A percentile compares a stretch with the other conserved stretches of the same genome.
Conservation (phyloP, 1,140 invertebrate species). For the Apis dorsata region DNA sequence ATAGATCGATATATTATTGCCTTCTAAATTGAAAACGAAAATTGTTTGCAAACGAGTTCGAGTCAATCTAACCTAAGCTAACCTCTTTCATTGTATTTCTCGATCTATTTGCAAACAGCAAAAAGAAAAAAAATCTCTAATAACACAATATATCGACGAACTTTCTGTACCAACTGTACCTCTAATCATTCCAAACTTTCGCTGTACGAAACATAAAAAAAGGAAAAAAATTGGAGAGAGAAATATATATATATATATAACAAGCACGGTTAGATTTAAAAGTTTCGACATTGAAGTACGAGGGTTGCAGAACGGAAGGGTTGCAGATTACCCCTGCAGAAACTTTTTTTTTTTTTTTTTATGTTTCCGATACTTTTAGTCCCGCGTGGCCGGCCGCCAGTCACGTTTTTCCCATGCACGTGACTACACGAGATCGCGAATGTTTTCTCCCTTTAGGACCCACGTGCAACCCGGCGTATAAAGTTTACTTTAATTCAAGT, state of each 20-base stretch:
- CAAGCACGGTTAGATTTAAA: not conserved
- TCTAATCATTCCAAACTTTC: no score
- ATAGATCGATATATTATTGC: no score
- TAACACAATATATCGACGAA: no score
- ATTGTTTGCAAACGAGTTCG: no score
- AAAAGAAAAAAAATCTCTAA: no score
- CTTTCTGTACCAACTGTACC: no score
- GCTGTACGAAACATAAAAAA: no score
- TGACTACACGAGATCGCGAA: slow-evolving; percentile 1
- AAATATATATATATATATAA: not conserved
- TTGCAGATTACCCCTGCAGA: slow-evolving; percentile 1
- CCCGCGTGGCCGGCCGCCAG: slow-evolving; percentile 8
- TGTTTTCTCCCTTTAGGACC: not conserved
- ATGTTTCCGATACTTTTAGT: slow-evolving; percentile 5
- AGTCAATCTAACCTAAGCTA: no score
- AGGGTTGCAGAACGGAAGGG: not conserved
- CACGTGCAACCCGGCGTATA: not conserved
- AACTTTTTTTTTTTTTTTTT: not conserved
- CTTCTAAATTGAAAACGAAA: no score
- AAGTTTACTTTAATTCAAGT: slow-evolving; percentile 13
- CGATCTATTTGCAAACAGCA: no score
- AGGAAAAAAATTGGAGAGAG: not conserved
- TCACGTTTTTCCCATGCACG: slow-evolving; percentile 21
- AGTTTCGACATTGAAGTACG: slow-evolving; percentile 5
- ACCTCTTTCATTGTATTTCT: no score